Percentiles rank a stretch among this genome's conserved stretches.
Conservation (phyloP, 2,113 vertebrate genomes). For the Craseonycteris thonglongyai region DNA sequence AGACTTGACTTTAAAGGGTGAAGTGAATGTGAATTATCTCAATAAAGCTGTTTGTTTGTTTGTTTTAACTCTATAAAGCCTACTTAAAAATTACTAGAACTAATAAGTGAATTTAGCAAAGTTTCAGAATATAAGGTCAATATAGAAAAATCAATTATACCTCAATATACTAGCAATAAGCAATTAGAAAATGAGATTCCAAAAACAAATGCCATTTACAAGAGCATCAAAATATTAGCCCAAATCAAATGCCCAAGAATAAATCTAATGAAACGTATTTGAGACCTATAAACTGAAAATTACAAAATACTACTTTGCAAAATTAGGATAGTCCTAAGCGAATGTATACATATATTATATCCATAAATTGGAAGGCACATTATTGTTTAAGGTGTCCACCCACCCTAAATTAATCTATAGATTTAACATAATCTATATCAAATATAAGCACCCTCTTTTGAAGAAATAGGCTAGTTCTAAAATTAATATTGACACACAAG, state of each 20-base stretch:
- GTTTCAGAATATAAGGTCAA: background rate
- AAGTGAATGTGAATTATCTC: background rate
- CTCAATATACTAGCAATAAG: background rate
- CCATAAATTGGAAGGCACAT: background rate
- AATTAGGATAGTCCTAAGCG: background rate
- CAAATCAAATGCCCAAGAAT: background rate
- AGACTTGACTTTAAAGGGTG: background rate
- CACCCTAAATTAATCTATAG: background rate
- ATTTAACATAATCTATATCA: background rate
- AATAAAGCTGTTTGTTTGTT: background rate
- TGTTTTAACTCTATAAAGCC: background rate
- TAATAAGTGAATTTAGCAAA: background rate
- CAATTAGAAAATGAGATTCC: background rate
- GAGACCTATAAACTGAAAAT: background rate
- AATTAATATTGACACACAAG: background rate
- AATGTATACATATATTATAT: background rate
- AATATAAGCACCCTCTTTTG: background rate
- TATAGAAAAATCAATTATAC: background rate
- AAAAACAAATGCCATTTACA: background rate
- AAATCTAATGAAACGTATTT: background rate
- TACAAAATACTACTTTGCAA: background rate
- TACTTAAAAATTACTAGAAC: background rate
- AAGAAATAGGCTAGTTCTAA: background rate
- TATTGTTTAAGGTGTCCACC: background rate
- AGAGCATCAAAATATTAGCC: background rate